Conservation (phyloP, 1,140 invertebrate species). For the Diabrotica undecimpunctata region DNA sequence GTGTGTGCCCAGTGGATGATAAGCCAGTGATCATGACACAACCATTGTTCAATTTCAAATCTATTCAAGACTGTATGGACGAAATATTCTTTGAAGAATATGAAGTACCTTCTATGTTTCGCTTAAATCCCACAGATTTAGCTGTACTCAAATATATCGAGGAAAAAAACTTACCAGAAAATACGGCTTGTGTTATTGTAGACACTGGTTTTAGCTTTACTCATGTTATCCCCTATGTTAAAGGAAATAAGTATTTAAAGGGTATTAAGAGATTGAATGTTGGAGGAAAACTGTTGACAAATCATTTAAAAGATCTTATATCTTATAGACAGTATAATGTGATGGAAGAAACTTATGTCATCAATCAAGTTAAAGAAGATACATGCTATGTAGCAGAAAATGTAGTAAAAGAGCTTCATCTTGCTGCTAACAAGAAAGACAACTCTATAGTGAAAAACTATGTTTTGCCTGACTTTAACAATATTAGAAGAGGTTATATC, state of each 20-base stretch:
- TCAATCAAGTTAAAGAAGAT: conserved; percentile 99
- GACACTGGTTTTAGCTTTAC: conserved; percentile 83
- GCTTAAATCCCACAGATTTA: conserved; percentile 73
- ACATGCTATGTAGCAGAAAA: conserved; percentile 89
- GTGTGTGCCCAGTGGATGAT: conserved; percentile 75
- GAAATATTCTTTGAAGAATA: conserved; percentile 99
- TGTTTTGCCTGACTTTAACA: conserved; percentile 68
- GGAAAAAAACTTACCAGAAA: conserved; percentile 27
- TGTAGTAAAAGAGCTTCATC: conserved; percentile 81
- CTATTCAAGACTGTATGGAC: conserved; percentile 87
- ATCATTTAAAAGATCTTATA: conserved; percentile 96
- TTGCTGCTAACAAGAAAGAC: conserved; percentile 58
- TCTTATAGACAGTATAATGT: conserved; percentile 97
- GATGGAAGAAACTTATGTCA: conserved; percentile 98
- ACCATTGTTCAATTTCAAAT: conserved; percentile 90
- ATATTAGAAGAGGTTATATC: conserved; percentile 61
- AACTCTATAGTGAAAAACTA: conserved; percentile 78
- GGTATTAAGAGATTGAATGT: conserved; percentile 85
- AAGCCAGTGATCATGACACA: conserved; percentile 88
- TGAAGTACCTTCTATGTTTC: conserved; percentile 79
- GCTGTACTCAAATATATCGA: conserved; percentile 52
- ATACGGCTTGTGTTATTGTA: conserved; percentile 68
- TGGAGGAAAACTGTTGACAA: conserved; percentile 95
- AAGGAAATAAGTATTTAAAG: conserved; percentile 73
- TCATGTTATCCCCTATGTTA: conserved; percentile 91